Base-by-base conservation (phyloP, 2,888 invertebrate genomes). In the Protonemura montana region DNA sequence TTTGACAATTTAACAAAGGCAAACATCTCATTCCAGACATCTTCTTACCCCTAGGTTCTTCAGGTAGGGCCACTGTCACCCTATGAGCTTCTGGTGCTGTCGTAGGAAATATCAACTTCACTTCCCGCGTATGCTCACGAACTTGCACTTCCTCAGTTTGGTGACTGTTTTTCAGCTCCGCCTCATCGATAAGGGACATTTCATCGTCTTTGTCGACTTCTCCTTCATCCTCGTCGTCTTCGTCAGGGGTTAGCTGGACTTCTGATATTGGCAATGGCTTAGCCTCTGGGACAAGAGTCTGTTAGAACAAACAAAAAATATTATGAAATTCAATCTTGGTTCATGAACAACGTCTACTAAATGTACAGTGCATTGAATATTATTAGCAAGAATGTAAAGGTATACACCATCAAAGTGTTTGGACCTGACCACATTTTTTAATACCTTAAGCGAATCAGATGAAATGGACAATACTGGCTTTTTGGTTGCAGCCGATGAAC, bases 391-490 rank as follows among this genome's bases (percentile, higher is more conserved):
- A n/a, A n/a, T n/a, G n/a, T n/a, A n/a, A n/a, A n/a, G n/a, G n/a
- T n/a, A n/a, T n/a, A n/a, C 35, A 6, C 35, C 35, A 35, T 35
- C 35, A 35, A 35, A 35, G 35, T 35, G 10, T 6, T 35, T 10
- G 10, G 35, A 35, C 5, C 35, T 6, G n/a, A n/a, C n/a, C n/a
- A n/a, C n/a, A n/a, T n/a, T n/a, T n/a, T n/a, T n/a, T n/a, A n/a
- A n/a, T 90, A 92, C 93, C 91, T 95, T 96, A 1, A 96, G 91
- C 76, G 95, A 93, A 91, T 95, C 95, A 27, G 95, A 95, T 21
- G 96, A 95, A 89, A 96, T 95, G 42, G 95, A 94, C 87, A 95
- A 92, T 29, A 95, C 93, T 86, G 94, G 94, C 87, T 94, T 93
- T 86, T 93, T 93, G 59, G 93, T 90, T 10, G 91, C 85, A n/a